Evolutionary conservation across 2,888 invertebrate genomes (phyloP).

Genomic region (Callimorpha dominula): DNA sequence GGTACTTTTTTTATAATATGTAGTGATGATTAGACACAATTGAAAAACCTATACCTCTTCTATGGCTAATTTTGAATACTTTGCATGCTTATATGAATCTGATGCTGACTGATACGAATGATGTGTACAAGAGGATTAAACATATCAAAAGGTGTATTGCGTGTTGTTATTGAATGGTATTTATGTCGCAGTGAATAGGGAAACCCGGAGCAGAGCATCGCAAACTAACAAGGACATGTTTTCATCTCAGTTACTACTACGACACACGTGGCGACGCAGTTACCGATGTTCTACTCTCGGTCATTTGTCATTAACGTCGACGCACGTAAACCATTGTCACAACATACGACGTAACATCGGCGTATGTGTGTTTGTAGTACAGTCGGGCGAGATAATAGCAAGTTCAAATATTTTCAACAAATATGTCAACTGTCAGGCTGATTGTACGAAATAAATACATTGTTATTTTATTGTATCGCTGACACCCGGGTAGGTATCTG

Average conservation of each 20-base stretch:
- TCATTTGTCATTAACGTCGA: not conserved
- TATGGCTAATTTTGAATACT: too few relatives aligned
- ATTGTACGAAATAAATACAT: too few relatives aligned
- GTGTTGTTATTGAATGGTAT: not conserved
- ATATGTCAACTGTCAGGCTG: not conserved
- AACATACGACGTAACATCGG: not conserved
- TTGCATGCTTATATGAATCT: too few relatives aligned
- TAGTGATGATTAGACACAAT: too few relatives aligned
- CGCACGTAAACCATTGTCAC: not conserved
- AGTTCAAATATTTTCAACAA: not conserved
- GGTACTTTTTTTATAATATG: too few relatives aligned
- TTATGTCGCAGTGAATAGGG: not conserved
- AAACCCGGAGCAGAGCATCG: not conserved
- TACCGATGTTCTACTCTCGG: not conserved
- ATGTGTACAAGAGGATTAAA: not conserved
- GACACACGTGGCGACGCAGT: too few relatives aligned
- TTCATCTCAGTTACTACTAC: not conserved
- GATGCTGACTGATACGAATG: not conserved
- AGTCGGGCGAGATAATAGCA: not conserved
- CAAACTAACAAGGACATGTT: not conserved
- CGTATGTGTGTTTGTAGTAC: not conserved
- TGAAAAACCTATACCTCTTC: too few relatives aligned
- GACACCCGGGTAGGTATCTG: too few relatives aligned
- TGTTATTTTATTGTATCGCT: too few relatives aligned
- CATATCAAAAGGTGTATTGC: not conserved